Base-by-base conservation (phyloP, 1,140 invertebrate species). In the Drosophila baimaii region DNA sequence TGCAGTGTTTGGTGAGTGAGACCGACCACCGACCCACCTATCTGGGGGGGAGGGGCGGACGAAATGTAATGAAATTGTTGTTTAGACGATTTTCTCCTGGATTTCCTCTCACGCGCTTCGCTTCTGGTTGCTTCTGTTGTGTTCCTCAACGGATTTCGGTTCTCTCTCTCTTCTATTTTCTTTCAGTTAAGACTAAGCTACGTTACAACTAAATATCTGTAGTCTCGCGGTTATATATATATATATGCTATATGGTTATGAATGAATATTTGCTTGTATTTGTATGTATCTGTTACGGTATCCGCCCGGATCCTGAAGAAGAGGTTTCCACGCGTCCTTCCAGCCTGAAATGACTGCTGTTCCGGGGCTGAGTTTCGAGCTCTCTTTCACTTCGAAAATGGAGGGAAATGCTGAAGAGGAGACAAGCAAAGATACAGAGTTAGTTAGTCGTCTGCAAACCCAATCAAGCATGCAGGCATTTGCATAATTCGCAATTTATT, bases 181-280 rank as follows among this genome's bases (percentile, higher is more conserved):
- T 21, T 54, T 54, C 31, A 64, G 65, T 81, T 81, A 61, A 80
- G 47, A 81, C 81, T 89, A 90, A 81, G 84, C 81, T 89, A 90
- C 81, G 64, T 89, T 89, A 90, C 85, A 89, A 90, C 85, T 89
- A 89, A 85, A 89, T 89, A 90, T 89, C 85, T 89, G 85, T 89
- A 89, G 85, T 89, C 85, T 90, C 81, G 85, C 75, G 85, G 84
- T 89, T 88, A 54, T 54, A 49, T 27, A 37, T 37, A 37, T 37
- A 86, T 85, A 86, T 89, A 89, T 75, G 84, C 84, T 88, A 88
- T 88, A 85, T 89, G 83, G 29, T 88, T 79, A 88, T 89, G 84
- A 83, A 89, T 83, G 84, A 86, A 73, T 81, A 81, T 71, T 79
- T 54, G 37, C 25, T 71, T 83, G 69, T 66, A 41, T 62, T 56